These are phyloP conservation scores for Myiozetetes cayanensis DNA, from an alignment of 2,113 vertebrate species.

Conservation along the genomic window DNA sequence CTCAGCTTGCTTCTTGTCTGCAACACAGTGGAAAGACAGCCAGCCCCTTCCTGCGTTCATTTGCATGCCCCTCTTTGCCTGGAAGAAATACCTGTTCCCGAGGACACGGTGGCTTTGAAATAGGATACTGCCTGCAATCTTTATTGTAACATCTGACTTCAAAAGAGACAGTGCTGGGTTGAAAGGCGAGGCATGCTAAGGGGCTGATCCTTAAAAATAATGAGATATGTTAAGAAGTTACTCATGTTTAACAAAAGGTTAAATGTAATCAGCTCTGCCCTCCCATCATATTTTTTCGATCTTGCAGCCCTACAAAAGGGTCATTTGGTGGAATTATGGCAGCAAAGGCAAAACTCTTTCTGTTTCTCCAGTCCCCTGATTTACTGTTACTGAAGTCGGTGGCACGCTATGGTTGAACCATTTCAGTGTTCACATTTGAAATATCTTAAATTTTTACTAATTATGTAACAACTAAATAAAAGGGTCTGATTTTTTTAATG, in stretches of 20 bases:
- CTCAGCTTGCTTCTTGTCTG: not conserved
- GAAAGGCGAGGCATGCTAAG: not conserved
- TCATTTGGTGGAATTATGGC: not conserved
- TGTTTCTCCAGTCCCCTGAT: not conserved
- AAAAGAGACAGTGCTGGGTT: not conserved
- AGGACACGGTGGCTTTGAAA: not conserved
- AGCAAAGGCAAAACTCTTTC: not conserved
- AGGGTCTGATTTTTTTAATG: not conserved
- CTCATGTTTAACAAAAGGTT: not conserved
- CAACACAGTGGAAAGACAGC: not conserved
- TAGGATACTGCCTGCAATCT: not conserved
- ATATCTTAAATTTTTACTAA: not conserved
- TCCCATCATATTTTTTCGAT: not conserved
- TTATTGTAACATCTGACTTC: not conserved
- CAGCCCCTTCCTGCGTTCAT: not conserved
- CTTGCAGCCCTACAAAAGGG: not conserved
- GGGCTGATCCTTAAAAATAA: not conserved
- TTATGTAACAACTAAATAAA: not conserved
- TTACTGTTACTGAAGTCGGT: not conserved
- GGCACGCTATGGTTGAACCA: not conserved
- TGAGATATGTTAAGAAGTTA: not conserved
- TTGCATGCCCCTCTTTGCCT: not conserved
- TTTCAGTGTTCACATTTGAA: not conserved
- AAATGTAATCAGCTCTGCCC: not conserved
- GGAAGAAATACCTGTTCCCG: slow-evolving; percentile 4